Percentiles rank a stretch among this genome's conserved stretches.
Evolutionary conservation across 2,888 invertebrate species (phyloP).

Genomic region (Hylaea fasciaria): DNA sequence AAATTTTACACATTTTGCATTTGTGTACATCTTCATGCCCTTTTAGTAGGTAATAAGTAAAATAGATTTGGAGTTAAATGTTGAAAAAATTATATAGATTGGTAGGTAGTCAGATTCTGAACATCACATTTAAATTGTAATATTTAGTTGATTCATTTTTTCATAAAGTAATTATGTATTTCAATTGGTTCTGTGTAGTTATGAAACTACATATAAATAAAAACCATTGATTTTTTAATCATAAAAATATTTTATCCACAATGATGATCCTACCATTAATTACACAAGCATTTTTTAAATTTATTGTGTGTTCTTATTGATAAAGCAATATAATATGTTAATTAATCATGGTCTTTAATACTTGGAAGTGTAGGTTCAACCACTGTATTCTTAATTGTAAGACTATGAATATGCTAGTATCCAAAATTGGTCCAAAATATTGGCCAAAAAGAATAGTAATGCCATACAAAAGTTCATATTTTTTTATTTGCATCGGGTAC

Average conservation of each 20-base stretch:
- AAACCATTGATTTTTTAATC: background rate
- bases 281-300: background rate
- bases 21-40: too few species aligned
- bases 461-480: constrained; percentile 27
- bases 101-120: too few species aligned
- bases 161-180: background rate
- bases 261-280: background rate
- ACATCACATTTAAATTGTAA: too few species aligned
- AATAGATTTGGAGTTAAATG: too few species aligned
- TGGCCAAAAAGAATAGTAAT: constrained; percentile 41
- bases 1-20: too few species aligned
- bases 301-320: background rate
- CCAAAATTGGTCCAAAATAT: constrained; percentile 33
- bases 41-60: too few species aligned
- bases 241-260: background rate
- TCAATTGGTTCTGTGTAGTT: constrained; percentile 4
- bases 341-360: constrained; percentile 21
- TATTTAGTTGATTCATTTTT: too few species aligned
- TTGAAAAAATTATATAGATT: too few species aligned
- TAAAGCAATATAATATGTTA: constrained; percentile 9
- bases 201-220: background rate
- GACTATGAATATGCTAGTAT: constrained; percentile 27
- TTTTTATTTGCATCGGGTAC: constrained; percentile 19
- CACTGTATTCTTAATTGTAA: constrained; percentile 26
- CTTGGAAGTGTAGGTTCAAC: constrained; percentile 9